Percentiles rank a stretch among this genome's conserved stretches.
These are phyloP conservation scores for Pachliopta kotzebuea DNA, from an alignment of 2,888 invertebrate species.

Conservation along the genomic window DNA sequence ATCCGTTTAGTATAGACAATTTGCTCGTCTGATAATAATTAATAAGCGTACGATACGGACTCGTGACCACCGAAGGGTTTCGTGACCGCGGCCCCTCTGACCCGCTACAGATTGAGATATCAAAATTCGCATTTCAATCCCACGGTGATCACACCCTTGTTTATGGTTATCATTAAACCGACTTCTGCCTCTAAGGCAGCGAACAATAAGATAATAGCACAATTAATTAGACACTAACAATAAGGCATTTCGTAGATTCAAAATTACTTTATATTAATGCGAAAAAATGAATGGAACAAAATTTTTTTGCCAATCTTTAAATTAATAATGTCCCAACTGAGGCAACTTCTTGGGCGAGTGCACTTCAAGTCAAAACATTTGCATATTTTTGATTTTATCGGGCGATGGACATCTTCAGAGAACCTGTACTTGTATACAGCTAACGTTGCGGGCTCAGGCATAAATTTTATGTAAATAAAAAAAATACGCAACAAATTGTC, in stretches of 20 bases:
- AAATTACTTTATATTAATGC: neutral
- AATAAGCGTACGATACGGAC: conserved; percentile 42
- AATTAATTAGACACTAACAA: conserved; percentile 6
- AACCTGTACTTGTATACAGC: conserved; percentile 36
- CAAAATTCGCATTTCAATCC: conserved; percentile 73
- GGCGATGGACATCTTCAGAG: conserved; percentile 33
- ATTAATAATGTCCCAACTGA: conserved; percentile 10
- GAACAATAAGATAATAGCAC: conserved; percentile 1
- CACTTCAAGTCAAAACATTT: conserved; percentile 32
- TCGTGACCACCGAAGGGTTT: conserved; percentile 79
- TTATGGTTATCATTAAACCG: conserved; percentile 59
- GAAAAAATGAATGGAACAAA: conserved; percentile 9
- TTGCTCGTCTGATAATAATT: conserved; percentile 57
- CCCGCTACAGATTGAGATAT: conserved; percentile 76
- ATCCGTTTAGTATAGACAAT: conserved; percentile 63
- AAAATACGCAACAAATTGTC: conserved; percentile 33
- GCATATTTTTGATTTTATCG: conserved; percentile 43
- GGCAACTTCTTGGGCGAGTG: conserved; percentile 11
- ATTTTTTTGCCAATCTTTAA: conserved; percentile 5
- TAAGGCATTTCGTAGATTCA: neutral
- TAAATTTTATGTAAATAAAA: conserved; percentile 33
- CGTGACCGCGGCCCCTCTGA: conserved; percentile 78
- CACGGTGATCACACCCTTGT: conserved; percentile 58
- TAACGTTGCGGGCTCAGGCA: conserved; percentile 29
- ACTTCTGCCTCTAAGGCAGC: conserved; percentile 44